Evolutionary conservation across 2,888 invertebrate species (phyloP).

Genomic region (Clusia tigrina): DNA sequence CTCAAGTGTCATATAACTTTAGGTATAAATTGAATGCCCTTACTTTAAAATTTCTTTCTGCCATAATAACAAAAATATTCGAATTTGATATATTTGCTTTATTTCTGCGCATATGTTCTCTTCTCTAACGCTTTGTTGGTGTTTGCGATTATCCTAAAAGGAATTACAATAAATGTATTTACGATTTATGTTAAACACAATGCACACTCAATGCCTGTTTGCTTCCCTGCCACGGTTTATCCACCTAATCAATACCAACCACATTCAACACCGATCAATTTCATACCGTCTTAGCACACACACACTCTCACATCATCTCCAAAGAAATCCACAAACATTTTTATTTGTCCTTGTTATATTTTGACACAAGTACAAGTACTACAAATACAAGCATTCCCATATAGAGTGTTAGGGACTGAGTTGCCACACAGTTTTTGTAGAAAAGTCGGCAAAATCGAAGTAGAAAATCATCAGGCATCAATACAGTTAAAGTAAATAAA

Average conservation of each 20-base stretch:
- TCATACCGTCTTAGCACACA: not conserved
- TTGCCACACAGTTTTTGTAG: no score
- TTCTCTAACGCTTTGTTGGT: not conserved
- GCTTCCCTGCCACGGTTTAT: not conserved
- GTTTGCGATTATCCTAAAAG: not conserved
- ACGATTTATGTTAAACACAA: conserved; percentile 13
- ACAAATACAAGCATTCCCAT: no score
- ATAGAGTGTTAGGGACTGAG: no score
- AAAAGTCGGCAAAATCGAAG: no score
- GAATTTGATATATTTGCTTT: no score
- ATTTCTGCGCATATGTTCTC: conserved; percentile 2
- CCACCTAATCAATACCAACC: not conserved
- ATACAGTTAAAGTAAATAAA: no score
- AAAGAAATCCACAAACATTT: conserved; percentile 8
- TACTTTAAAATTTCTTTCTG: conserved; percentile 2
- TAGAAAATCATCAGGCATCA: no score
- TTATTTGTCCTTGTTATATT: not conserved
- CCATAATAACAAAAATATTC: no score
- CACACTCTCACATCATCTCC: not conserved
- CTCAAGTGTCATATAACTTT: no score
- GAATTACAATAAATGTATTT: no score
- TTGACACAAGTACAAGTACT: not conserved
- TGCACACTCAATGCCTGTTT: not conserved
- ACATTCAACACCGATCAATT: conserved; percentile 13
- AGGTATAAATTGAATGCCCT: no score